A percentile compares a stretch with the other conserved stretches of the same genome.
Evolutionary conservation across 2,797 vertebrate genomes (phyloP).

Genomic region (Picus viridis): DNA sequence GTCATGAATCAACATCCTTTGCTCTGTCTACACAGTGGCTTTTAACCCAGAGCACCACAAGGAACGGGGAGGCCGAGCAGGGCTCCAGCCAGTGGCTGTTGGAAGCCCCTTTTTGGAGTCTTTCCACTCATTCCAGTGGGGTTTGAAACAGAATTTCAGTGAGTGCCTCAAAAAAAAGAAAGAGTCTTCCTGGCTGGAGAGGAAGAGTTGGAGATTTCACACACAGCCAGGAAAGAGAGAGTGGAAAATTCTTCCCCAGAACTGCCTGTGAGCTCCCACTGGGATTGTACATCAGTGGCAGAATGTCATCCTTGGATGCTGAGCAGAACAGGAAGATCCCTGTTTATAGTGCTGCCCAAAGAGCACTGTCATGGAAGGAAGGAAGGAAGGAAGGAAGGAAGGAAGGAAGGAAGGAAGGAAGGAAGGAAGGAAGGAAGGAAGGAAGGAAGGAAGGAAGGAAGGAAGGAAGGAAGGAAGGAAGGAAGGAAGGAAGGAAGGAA

Average conservation of each 20-base stretch:
- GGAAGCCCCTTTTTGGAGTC: constrained; percentile 1
- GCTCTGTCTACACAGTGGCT: constrained; percentile 6
- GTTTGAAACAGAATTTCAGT: neutral
- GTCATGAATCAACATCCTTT: neutral
- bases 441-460: neutral
- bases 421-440: neutral
- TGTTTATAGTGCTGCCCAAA: neutral
- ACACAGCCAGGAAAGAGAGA: neutral
- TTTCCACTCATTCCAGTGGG: neutral
- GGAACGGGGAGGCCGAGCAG: neutral
- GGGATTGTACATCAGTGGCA: neutral
- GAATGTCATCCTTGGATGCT: neutral
- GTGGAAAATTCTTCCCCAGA: neutral
- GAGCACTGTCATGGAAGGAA: neutral
- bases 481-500: neutral
- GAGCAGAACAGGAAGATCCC: neutral
- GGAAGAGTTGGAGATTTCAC: neutral
- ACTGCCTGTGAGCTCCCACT: neutral
- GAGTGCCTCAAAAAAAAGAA: neutral
- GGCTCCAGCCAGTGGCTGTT: neutral
- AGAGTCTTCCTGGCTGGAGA: neutral
- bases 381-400: neutral
- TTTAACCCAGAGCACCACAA: neutral
- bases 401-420: neutral
- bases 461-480: neutral